Conservation (phyloP, 2,797 vertebrate species). For the Acridotheres tristis region DNA sequence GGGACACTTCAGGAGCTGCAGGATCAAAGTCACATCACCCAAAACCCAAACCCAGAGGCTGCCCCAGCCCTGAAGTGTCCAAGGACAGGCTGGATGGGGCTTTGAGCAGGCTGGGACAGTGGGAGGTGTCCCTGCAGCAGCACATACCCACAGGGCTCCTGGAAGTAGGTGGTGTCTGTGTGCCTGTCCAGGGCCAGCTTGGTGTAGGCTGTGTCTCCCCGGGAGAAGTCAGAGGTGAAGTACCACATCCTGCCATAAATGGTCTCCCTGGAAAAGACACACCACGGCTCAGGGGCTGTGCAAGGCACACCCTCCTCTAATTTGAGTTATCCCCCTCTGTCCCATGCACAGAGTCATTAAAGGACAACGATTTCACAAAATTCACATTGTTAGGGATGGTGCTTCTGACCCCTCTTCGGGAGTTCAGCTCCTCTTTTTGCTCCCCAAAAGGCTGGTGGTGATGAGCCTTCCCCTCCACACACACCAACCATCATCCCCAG, state of each 20-base stretch:
- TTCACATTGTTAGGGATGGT: neutral
- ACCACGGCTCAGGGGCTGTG: rapidly evolving
- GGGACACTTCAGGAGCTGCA: neutral
- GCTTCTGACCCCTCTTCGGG: neutral
- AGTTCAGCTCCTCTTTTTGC: neutral
- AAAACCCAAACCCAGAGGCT: neutral
- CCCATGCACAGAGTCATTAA: neutral
- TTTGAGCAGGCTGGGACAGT: neutral
- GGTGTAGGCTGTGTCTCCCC: constrained; percentile 91
- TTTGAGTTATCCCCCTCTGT: no score
- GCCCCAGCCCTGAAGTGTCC: neutral
- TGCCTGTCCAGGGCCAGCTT: constrained; percentile 90
- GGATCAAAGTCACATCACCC: neutral
- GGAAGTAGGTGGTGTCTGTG: constrained; percentile 93
- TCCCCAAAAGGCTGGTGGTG: neutral
- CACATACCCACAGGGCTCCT: constrained; percentile 89
- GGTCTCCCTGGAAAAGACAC: constrained; percentile 82
- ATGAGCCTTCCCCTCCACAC: neutral
- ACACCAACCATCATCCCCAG: neutral
- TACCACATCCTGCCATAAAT: constrained; percentile 92
- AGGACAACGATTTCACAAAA: neutral
- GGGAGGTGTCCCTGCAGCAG: neutral
- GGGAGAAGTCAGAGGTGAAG: constrained; percentile 91
- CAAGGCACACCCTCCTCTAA: neutral
- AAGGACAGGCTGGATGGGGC: neutral